These are phyloP conservation scores for Oryzaephilus surinamensis DNA, from an alignment of 1,140 invertebrate genomes.

Conservation along the genomic window DNA sequence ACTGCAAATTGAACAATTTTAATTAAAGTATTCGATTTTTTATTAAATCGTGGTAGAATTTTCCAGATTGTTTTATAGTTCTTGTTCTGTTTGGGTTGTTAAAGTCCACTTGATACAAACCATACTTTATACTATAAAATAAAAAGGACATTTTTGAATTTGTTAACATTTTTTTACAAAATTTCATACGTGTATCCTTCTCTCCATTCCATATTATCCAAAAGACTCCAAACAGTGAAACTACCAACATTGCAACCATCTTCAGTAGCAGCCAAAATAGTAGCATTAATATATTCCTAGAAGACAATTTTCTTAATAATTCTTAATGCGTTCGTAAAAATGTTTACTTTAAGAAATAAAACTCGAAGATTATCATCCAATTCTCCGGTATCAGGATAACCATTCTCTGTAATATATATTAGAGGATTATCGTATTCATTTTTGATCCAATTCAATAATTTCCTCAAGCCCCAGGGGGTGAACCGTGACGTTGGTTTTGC, in stretches of 20 bases:
- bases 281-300: conserved; percentile 14
- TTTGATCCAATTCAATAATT: conserved; percentile 44
- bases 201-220: conserved; percentile 25
- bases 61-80: conserved; percentile 15
- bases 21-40: neutral
- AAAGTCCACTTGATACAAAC: conserved; percentile 18
- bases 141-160: no score
- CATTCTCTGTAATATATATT: conserved; percentile 52
- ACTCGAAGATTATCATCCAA: conserved; percentile 41
- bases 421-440: conserved; percentile 44
- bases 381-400: conserved; percentile 38
- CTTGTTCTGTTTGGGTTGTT: conserved; percentile 9
- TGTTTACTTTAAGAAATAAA: conserved; percentile 18
- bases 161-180: no score
- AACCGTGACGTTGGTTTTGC: conserved; percentile 1
- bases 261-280: conserved; percentile 22
- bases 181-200: conserved; percentile 17
- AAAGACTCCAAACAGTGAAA: conserved; percentile 21
- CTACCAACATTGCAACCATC: conserved; percentile 20
- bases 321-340: neutral
- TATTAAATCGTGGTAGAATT: conserved; percentile 10
- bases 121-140: conserved; percentile 17
- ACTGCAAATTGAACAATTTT: no score
- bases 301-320: conserved; percentile 6
- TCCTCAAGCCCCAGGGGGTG: conserved; percentile 38